These are phyloP conservation scores for Trinorchestia longiramus DNA, from an alignment of 1,140 invertebrate genomes.

Conservation along the genomic window DNA sequence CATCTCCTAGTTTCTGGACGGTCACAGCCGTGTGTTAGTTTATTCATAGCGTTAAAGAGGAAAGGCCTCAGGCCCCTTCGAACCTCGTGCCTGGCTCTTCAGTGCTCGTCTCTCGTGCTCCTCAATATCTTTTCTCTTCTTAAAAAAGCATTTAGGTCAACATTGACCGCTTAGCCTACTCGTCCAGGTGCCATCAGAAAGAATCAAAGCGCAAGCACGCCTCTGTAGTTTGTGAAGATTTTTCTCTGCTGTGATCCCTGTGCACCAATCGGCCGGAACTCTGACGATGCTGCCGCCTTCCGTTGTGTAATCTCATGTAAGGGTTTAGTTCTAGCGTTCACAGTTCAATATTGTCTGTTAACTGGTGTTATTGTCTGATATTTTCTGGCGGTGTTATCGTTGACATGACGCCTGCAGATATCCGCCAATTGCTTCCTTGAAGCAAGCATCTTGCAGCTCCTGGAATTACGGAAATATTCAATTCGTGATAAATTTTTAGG, in stretches of 20 bases:
- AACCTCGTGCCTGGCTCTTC: neutral
- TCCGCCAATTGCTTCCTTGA: neutral
- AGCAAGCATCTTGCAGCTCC: neutral
- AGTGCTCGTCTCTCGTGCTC: neutral
- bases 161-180: neutral
- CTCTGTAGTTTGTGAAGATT: neutral
- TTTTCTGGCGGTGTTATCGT: neutral
- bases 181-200: neutral
- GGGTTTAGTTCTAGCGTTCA: neutral
- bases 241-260: neutral
- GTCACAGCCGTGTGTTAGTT: slow-evolving; percentile 21
- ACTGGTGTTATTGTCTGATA: neutral
- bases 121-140: neutral
- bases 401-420: neutral
- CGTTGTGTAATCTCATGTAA: neutral
- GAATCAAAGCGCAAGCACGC: neutral
- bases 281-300: neutral
- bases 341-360: neutral
- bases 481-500: neutral
- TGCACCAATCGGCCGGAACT: neutral
- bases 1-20: neutral
- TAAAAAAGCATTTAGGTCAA: neutral
- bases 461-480: neutral
- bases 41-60: slow-evolving; percentile 55
- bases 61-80: neutral